Base-by-base conservation (phyloP, 2,888 invertebrate species). In the Ashinkailepas kermadecensis region DNA sequence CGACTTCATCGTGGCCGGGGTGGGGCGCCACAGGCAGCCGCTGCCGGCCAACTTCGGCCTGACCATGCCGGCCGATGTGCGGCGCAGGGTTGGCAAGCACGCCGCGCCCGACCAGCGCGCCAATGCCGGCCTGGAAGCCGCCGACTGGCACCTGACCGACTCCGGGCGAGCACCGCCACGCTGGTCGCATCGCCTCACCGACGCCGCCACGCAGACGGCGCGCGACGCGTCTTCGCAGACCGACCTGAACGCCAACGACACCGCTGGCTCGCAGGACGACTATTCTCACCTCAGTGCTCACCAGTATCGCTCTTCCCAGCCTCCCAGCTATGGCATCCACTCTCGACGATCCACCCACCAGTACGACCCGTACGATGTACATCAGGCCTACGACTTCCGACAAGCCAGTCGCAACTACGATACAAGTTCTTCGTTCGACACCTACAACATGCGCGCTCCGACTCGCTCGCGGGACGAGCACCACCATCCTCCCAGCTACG, bases 201-300 rank as follows among this genome's bases (percentile, higher is more conserved):
- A 74, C 56, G 74, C 74, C 74, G 18, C 74, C 21, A 74, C 74
- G 8, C 74, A 74, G 74, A 74, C 74, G 21, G 15, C 54, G 21
- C 11, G 74, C 1, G 74, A 74, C 21, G 74, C 56, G 8, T 54
- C 74, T 8, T 74, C 74, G 21, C 74, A 74, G 74, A 74, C 74
- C 0, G 54, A 74, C 18, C 9, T 21, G 10, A 21, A 10, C 18
- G 54, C 2, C 23, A 18, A 74, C 10, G 21, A 54, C 10, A 8
- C 56, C 4, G 10, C 54, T 18, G 62, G 13, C 0, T 10, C 25
- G 15, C 39, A 4, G 70, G 15, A 23, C 13, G 25, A 15, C 15
- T 15, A 8, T 1, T 13, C 13, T 6, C 7, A 13, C 15, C 15
- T 7, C 0, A 11, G 23, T 4, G 25, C 12, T 39, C 70, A 70